phyloP scores from a whole-genome alignment of 2,797 vertebrate genomes.

The Crenichthys baileyi region DNA sequence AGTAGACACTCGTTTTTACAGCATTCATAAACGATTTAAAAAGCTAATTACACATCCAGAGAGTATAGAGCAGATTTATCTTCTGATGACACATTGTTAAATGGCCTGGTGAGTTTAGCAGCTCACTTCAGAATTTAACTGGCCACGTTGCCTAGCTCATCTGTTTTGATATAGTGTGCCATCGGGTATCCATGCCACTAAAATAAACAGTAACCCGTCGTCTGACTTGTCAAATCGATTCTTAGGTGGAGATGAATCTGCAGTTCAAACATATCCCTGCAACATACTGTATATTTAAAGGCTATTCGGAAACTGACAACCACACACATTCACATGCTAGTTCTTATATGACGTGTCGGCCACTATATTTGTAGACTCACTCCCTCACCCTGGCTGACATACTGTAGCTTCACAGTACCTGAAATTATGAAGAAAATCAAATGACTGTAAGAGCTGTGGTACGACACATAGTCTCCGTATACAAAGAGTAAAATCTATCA shows the following conservation, averaged over 20 bases:
- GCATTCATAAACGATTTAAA: constrained; percentile 68
- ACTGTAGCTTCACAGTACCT: constrained; percentile 7
- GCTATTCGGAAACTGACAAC: background rate
- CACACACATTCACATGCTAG: background rate
- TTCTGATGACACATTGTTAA: constrained; percentile 58
- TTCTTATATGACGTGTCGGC: background rate
- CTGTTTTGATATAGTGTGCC: constrained; percentile 61
- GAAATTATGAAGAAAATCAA: constrained; percentile 10
- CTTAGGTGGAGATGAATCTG: constrained; percentile 8
- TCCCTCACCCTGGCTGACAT: constrained; percentile 4
- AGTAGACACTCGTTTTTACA: constrained; percentile 68
- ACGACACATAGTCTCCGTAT: background rate
- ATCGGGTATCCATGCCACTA: constrained; percentile 22
- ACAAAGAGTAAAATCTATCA: background rate
- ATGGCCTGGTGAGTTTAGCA: constrained; percentile 59
- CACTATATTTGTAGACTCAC: constrained; percentile 6
- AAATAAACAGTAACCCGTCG: constrained; percentile 58
- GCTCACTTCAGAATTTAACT: constrained; percentile 73
- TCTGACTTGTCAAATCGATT: constrained; percentile 36
- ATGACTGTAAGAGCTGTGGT: constrained; percentile 17
- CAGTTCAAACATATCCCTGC: constrained; percentile 11
- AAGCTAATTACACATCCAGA: constrained; percentile 64
- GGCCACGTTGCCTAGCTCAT: constrained; percentile 53
- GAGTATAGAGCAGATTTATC: constrained; percentile 66
- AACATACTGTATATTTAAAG: background rate